Evolutionary conservation across 1,140 invertebrate genomes (phyloP).

Genomic region (Cydia fagiglandana): DNA sequence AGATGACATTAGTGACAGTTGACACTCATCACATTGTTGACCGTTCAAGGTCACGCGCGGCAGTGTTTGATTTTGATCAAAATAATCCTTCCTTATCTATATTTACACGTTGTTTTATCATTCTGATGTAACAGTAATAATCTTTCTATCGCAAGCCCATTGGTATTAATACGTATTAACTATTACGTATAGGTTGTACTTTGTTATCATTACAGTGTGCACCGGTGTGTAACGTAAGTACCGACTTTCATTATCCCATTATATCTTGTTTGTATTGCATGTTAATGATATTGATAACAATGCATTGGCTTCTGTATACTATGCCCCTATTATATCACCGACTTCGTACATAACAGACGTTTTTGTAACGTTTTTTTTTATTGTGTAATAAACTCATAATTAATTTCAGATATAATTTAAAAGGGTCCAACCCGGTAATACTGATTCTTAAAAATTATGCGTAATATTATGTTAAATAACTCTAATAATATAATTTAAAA

Average conservation of each 20-base stretch:
- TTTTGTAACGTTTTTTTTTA: neutral
- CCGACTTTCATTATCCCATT: neutral
- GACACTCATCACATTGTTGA: neutral
- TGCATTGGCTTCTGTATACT: neutral
- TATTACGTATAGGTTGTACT: conserved; percentile 2
- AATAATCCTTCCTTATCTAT: conserved; percentile 26
- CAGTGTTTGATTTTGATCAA: conserved; percentile 24
- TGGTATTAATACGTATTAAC: conserved; percentile 23
- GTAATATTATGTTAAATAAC: neutral
- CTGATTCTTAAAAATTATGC: too few species aligned
- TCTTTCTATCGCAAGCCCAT: neutral
- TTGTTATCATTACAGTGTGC: conserved; percentile 13
- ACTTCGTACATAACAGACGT: neutral
- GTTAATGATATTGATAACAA: conserved; percentile 29
- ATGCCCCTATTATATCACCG: neutral
- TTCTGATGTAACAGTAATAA: conserved; percentile 22
- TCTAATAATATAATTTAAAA: neutral
- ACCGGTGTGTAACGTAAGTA: conserved; percentile 24
- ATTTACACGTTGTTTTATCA: conserved; percentile 20
- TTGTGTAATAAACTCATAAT: too few species aligned
- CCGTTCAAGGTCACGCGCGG: conserved; percentile 25
- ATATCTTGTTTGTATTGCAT: conserved; percentile 26
- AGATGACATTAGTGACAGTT: conserved; percentile 25
- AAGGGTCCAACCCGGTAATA: too few species aligned
- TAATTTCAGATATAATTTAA: too few species aligned